Base-by-base conservation (phyloP, 2,888 invertebrate genomes). In the Tetanocera ferruginea region DNA sequence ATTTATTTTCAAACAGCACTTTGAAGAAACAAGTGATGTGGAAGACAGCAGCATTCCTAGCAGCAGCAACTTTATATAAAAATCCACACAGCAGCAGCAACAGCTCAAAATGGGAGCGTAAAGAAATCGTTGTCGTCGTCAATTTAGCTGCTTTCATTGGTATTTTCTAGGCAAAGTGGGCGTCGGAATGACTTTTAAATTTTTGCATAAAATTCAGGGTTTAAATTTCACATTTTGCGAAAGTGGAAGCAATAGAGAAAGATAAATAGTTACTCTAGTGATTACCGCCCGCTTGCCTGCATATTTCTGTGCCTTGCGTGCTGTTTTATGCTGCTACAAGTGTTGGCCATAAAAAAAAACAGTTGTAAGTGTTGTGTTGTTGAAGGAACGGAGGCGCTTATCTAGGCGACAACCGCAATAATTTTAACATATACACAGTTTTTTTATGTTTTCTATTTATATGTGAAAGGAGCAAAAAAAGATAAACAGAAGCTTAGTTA, bases 341-440 rank as follows among this genome's bases (percentile, higher is more conserved):
- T 19, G 55, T 19, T 55, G 55, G 55, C 55, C 5, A 55, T n/a
- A 23, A 19, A 23, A 8, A 6, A 55, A 1, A 19, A n/a, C 17
- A 1, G 55, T 55, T 55, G 55, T 55, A 19, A 19, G 5, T 55
- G 55, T 5, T 55, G 8, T 23, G 6, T 14, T 55, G 55, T 55
- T 55, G 55, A 23, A 23, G 19, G 19, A 23, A 19, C 52, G 8
- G 55, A 5, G 19, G 3, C 19, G 55, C 23, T 23, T 6, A 23
- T 55, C 19, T n/a, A 55, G 55, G 55, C 19, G 55, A 55, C 55
- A 55, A n/a, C 55, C 55, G 55, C 55, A 55, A 55, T 55, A 55
- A 8, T 55, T 11, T 43, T 11, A 37, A 5, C 8, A 37, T 8
- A 37, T 37, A 6, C 37, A 37, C 5, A 8, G 37, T 37, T 37